phyloP scores from a whole-genome alignment of 2,113 vertebrate species.

The Colaptes auratus region DNA sequence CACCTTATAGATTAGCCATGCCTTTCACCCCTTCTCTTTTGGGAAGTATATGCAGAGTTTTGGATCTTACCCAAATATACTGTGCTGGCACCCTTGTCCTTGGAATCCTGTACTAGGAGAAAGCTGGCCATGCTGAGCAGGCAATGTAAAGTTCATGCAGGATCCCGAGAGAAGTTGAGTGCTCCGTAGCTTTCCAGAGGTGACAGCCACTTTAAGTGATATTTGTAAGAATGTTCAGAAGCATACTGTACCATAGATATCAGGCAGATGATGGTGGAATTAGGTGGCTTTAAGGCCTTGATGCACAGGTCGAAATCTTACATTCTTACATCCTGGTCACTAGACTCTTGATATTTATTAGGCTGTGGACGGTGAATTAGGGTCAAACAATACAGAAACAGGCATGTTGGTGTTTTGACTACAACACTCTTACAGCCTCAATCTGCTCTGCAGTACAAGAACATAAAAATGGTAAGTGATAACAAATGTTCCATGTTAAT shows the following conservation, averaged over 20 bases:
- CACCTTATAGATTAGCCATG: not conserved
- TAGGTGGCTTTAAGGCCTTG: not conserved
- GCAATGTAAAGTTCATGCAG: not conserved
- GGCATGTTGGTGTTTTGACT: not conserved
- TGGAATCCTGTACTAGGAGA: not conserved
- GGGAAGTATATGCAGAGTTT: not conserved
- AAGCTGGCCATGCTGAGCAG: not conserved
- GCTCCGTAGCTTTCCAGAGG: not conserved
- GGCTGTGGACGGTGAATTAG: not conserved
- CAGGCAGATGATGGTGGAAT: not conserved
- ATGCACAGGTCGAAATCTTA: not conserved
- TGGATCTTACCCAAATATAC: not conserved
- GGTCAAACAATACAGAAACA: not conserved
- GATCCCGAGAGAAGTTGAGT: not conserved
- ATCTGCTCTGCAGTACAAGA: not conserved
- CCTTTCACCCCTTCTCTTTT: not conserved
- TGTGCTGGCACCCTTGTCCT: not conserved
- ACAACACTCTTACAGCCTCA: not conserved
- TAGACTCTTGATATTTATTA: not conserved
- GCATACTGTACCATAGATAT: too few relatives aligned
- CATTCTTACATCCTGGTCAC: not conserved
- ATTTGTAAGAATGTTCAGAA: not conserved
- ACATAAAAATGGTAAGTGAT: not conserved
- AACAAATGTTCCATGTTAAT: not conserved
- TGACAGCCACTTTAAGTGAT: not conserved